Conservation (phyloP, 2,113 vertebrate genomes). For the Candoia aspera region DNA sequence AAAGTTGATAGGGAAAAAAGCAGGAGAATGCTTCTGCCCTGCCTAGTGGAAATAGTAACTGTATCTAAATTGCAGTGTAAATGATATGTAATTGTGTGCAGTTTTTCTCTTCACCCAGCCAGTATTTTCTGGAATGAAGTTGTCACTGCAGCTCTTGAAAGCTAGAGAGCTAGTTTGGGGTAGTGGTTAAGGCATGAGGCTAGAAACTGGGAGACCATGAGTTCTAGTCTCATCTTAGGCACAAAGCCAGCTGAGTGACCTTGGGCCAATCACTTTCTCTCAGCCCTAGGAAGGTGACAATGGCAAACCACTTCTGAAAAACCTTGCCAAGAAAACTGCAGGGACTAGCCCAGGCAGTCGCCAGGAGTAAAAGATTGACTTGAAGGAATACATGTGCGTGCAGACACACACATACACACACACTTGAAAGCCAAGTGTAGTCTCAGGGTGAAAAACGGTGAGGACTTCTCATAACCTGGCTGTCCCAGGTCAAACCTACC, state of each 20-base stretch:
- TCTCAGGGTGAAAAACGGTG: neutral
- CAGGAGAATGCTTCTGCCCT: neutral
- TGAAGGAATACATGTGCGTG: neutral
- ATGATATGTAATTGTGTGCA: neutral
- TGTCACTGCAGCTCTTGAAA: neutral
- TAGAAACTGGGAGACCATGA: neutral
- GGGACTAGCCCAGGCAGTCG: neutral
- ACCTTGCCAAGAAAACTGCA: neutral
- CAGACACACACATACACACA: neutral
- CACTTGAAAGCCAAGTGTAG: neutral
- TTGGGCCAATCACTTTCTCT: neutral
- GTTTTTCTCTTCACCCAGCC: neutral
- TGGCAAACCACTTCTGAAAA: neutral
- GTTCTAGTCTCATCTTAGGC: neutral
- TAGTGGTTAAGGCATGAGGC: neutral
- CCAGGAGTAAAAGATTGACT: neutral
- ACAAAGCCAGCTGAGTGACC: neutral
- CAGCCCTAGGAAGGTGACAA: neutral
- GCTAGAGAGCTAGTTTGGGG: neutral
- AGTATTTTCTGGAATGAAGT: neutral
- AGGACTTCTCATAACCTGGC: neutral
- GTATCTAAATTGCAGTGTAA: neutral
- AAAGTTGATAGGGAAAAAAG: neutral
- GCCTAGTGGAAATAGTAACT: neutral
- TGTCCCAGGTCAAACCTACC: neutral